Conservation (phyloP, 53 echinoderm and acorn worm species). For the Antedon mediterranea region DNA sequence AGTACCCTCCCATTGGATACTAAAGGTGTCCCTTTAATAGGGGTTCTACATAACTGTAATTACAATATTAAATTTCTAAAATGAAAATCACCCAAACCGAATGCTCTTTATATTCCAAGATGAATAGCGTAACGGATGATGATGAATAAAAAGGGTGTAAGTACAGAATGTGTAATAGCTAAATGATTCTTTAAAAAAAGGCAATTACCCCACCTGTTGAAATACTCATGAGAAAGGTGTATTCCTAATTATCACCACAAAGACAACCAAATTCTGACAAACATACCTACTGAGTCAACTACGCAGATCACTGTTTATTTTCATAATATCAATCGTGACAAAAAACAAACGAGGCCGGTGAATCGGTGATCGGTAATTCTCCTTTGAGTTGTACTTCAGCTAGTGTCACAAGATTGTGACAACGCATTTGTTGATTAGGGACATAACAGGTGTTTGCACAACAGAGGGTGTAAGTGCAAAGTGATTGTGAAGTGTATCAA, state of each 20-base stretch:
- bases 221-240: neutral
- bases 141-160: neutral
- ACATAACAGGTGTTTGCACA: neutral
- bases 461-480: neutral
- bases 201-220: neutral
- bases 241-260: too few relatives aligned
- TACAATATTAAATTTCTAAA: too few relatives aligned
- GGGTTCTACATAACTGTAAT: too few relatives aligned
- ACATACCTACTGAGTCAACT: neutral
- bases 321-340: neutral
- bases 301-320: neutral
- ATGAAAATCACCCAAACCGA: too few relatives aligned
- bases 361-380: neutral
- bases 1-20: too few relatives aligned
- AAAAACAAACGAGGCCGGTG: neutral
- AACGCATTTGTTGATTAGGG: neutral
- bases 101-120: too few relatives aligned
- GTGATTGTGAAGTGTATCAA: neutral
- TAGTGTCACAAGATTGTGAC: neutral
- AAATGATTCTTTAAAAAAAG: neutral
- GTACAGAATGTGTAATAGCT: neutral
- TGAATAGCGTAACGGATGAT: too few relatives aligned
- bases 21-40: too few relatives aligned
- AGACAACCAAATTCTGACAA: neutral
- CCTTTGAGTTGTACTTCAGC: neutral